Conservation (phyloP, 2,797 vertebrate species). For the Liasis olivaceus region DNA sequence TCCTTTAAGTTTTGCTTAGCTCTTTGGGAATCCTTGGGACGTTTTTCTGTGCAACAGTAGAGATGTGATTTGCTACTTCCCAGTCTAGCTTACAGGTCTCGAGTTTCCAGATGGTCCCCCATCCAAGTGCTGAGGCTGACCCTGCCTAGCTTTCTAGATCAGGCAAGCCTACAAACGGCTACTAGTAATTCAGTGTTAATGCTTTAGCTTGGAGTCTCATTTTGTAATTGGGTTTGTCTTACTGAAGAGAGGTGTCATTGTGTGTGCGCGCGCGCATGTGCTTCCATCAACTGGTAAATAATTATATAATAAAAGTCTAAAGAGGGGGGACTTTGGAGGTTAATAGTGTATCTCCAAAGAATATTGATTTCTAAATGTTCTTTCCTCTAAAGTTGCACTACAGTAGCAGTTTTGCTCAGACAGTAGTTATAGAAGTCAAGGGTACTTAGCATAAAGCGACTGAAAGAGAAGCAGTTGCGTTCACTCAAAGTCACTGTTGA, state of each 20-base stretch:
- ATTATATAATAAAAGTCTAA: not conserved
- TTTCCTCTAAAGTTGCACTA: not conserved
- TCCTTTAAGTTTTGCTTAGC: not conserved
- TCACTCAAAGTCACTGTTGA: not conserved
- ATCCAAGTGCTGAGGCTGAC: not conserved
- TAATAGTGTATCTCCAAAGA: not conserved
- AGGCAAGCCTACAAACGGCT: not conserved
- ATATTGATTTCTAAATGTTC: not conserved
- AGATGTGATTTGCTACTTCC: not conserved
- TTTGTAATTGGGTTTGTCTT: not conserved
- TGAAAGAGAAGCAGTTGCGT: not conserved
- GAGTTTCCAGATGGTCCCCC: too few species aligned
- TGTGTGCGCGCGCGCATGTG: not conserved
- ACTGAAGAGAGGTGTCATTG: not conserved
- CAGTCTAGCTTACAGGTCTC: not conserved
- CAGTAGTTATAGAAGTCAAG: not conserved
- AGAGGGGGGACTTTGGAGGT: not conserved
- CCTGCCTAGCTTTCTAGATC: not conserved
- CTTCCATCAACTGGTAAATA: not conserved
- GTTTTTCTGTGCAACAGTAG: not conserved
- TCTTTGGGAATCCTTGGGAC: not conserved
- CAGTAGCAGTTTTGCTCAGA: conserved; percentile 15
- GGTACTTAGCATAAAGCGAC: conserved; percentile 20
- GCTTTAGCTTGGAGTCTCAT: not conserved
- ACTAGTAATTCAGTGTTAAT: not conserved